Evolutionary conservation across 2,113 vertebrate genomes (phyloP).

Genomic region (Entomyzon cyanotis): DNA sequence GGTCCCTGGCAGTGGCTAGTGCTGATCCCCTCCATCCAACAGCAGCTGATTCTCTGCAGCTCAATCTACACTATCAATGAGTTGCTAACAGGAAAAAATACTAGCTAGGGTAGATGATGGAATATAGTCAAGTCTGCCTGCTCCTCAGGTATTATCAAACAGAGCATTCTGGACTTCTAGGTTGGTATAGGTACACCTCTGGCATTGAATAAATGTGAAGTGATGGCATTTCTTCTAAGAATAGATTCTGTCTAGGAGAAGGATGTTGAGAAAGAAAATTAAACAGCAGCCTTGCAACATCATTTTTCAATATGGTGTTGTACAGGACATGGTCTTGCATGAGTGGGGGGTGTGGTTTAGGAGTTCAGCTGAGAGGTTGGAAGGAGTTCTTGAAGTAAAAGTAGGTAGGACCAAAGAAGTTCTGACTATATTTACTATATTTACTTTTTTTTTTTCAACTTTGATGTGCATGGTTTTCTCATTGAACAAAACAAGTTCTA

Average conservation of each 20-base stretch:
- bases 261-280: not conserved
- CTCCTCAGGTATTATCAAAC: not conserved
- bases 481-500: slow-evolving; percentile 31
- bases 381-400: slow-evolving; percentile 14
- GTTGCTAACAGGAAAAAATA: not conserved
- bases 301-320: not conserved
- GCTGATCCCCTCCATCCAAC: not conserved
- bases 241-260: not conserved
- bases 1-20: not conserved
- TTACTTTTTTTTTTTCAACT: slow-evolving; percentile 31
- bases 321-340: not conserved
- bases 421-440: slow-evolving; percentile 1
- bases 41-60: not conserved
- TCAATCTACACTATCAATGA: not conserved
- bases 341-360: not conserved
- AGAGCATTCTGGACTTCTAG: not conserved
- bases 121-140: not conserved
- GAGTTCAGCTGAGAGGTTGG: not conserved
- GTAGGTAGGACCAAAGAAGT: not conserved
- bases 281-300: not conserved
- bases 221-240: not conserved
- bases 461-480: slow-evolving; percentile 41
- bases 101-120: not conserved
- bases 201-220: not conserved
- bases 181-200: not conserved